phyloP scores from a whole-genome alignment of 2,888 invertebrate genomes.

The Drosophila kanekoi region DNA sequence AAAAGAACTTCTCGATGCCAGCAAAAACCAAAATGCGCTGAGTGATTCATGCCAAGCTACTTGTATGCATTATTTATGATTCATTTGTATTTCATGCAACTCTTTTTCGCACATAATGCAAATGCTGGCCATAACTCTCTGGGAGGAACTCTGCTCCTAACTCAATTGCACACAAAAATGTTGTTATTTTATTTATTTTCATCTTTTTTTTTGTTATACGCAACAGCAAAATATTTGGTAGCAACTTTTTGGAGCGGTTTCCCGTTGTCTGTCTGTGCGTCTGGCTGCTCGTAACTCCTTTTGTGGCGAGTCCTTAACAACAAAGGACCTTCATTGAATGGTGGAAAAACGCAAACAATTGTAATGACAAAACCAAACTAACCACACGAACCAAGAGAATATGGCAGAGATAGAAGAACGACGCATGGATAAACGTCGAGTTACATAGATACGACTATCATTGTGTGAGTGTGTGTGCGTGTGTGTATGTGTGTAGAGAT shows the following conservation, averaged over 20 bases:
- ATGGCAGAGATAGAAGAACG: constrained; percentile 31
- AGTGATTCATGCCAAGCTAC: constrained; percentile 37
- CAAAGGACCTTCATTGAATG: constrained; percentile 70
- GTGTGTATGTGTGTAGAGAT: constrained; percentile 39
- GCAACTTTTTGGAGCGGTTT: constrained; percentile 38
- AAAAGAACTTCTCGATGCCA: too few species aligned
- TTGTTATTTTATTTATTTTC: constrained; percentile 38
- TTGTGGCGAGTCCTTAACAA: constrained; percentile 54
- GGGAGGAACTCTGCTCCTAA: constrained; percentile 22
- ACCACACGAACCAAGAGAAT: constrained; percentile 56
- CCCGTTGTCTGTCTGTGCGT: constrained; percentile 8
- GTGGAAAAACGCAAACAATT: constrained; percentile 79
- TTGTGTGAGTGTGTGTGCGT: constrained; percentile 2
- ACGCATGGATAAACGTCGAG: constrained; percentile 42
- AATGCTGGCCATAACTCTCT: constrained; percentile 23
- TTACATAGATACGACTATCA: constrained; percentile 32
- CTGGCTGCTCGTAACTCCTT: constrained; percentile 43
- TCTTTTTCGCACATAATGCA: constrained; percentile 27
- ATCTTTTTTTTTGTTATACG: constrained; percentile 3
- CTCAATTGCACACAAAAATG: constrained; percentile 42
- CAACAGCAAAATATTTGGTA: constrained; percentile 43
- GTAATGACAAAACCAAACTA: constrained; percentile 81
- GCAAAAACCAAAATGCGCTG: constrained; percentile 16
- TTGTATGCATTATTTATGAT: constrained; percentile 33
- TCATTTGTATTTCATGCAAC: constrained; percentile 15